Percentiles rank a stretch among this genome's conserved stretches.
Conservation (phyloP, 2,797 vertebrate species). For the Crypturellus tataupa region DNA sequence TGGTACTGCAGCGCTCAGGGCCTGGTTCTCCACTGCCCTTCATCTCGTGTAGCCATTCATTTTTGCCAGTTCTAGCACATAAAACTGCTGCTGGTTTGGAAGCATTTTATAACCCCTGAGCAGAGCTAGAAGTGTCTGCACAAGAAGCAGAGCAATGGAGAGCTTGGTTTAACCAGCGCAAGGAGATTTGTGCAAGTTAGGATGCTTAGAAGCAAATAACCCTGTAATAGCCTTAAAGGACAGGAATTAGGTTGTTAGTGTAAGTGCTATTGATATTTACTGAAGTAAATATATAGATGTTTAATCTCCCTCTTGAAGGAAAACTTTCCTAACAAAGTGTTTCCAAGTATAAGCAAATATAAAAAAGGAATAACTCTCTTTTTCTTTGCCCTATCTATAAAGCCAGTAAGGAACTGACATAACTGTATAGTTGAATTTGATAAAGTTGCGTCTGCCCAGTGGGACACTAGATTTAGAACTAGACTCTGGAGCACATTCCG, state of each 20-base stretch:
- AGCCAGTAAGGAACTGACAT: background rate
- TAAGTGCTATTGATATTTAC: background rate
- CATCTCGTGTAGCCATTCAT: background rate
- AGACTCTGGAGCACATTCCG: background rate
- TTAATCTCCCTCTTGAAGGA: conserved; percentile 5
- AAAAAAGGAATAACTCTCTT: background rate
- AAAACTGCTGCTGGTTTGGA: background rate
- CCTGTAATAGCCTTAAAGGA: background rate
- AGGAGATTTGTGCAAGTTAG: background rate
- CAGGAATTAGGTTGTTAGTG: background rate
- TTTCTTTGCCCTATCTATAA: background rate
- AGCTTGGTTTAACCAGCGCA: background rate
- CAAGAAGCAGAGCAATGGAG: background rate
- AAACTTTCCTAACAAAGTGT: background rate
- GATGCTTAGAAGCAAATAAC: background rate
- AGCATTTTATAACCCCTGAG: background rate
- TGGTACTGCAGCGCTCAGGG: background rate
- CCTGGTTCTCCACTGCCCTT: background rate
- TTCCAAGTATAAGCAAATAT: background rate
- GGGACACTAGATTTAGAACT: background rate
- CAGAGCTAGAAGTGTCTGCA: background rate
- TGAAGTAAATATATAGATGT: background rate
- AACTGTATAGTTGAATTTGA: background rate
- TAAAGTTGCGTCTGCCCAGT: background rate
- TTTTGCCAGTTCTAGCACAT: background rate